Base-by-base conservation (phyloP, 2,113 vertebrate species). In the Manacus vitellinus region DNA sequence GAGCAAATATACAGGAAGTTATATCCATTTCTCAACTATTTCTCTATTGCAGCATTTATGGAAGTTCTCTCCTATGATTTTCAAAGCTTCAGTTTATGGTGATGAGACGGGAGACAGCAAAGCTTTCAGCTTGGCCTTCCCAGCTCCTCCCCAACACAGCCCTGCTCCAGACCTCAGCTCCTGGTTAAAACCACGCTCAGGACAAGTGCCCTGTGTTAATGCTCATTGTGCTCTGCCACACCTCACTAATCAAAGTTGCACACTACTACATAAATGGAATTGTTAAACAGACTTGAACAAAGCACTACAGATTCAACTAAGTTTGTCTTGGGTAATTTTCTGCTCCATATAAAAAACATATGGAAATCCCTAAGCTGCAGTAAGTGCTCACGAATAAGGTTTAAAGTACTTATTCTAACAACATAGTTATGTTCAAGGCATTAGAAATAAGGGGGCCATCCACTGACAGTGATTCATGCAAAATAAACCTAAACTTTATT, bases 381-480 rank as follows among this genome's bases (percentile, higher is more conserved):
- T 98, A 98, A 98, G 97, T 98, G 97, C 97, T 97, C 94, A 95
- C 44, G 84, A 97, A 81, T 89, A 97, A 93, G 73, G 78, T 96
- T 94, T 95, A 89, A 97, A 97, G 96, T 95, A 96, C 80, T 97
- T 91, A 79, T 85, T 92, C 92, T 94, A 97, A 96, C 84, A 97
- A 88, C 73, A 92, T 43, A 85, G 71, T 93, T 92, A 91, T 47
- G 86, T 93, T 97, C 96, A 96, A 97, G 82, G 94, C 94, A 95
- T 96, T 90, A 95, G 94, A 94, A 98, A 97, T 75, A 96, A 97
- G 84, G 89, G 94, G 97, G 82, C 81, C 66, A 46, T 97, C 93
- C 95, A 95, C 89, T 96, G 97, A 97, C 96, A 97, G 88, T 91
- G 94, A 97, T 94, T 95, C 97, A 98, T 97, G 97, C 96, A 98